Base-by-base conservation (phyloP, 2,888 invertebrate species). In the Diplolepis rosae region DNA sequence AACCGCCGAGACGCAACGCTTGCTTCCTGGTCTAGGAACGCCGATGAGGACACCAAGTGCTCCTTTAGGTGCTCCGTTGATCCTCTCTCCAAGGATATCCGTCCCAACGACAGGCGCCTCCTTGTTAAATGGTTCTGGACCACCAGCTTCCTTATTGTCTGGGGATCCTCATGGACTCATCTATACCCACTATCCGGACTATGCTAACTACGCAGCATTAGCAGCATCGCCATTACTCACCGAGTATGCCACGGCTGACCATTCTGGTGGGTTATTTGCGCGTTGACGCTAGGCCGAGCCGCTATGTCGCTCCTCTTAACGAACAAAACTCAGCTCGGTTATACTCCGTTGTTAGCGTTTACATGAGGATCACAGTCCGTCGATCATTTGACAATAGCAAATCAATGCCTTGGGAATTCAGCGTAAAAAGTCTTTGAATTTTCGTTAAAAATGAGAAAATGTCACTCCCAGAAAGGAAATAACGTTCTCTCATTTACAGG, bases 191-290 rank as follows among this genome's bases (percentile, higher is more conserved):
- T 97, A 96, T 88, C 93, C 94, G 69, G 96, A 97, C 89, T 97
- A 96, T 90, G 95, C 94, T 89, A 95, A 96, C 90, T 97, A 97
- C 90, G 95, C 96, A 18, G 95, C 96, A 74, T 91, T 96, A 84
- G 91, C 91, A 73, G 93, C 93, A 71, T 95, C 95, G 84, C 96
- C 95, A 79, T 92, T 95, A 82, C 93, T 95, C 89, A 93, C 95
- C 82, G 94, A 95, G 90, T 95, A 96, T 92, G 94, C 94, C 82
- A 91, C 92, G 80, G 94, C 96, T 88, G 96, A 96, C 92, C 96
- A 96, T 93, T 94, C 96, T 93, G 97, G 97, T 97, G 96, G 96
- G 97, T 95, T 94, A 90, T 95, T 94, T 92, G 94, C 94, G 91
- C 94, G 94, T 92, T 94, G 93, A 94, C 88, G 91, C 88, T 92